Evolutionary conservation across 2,888 invertebrate species (phyloP).

Genomic region (Drosophila kambysellisi): DNA sequence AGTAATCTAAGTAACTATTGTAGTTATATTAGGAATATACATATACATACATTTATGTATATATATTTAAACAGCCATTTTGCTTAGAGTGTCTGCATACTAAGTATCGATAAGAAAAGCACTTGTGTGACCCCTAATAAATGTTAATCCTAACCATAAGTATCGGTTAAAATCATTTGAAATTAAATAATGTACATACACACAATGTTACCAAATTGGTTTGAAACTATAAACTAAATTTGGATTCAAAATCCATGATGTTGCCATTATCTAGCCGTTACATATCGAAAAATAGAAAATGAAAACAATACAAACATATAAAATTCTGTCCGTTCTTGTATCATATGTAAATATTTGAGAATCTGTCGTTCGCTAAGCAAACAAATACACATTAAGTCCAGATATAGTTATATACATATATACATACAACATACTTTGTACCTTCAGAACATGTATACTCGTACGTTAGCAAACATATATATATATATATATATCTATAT

Average conservation of each 20-base stretch:
- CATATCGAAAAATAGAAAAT: constrained; percentile 53
- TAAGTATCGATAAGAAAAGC: constrained; percentile 30
- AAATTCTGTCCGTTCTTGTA: constrained; percentile 20
- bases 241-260: constrained; percentile 54
- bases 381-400: constrained; percentile 7
- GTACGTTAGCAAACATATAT: constrained; percentile 16
- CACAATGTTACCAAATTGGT: constrained; percentile 64
- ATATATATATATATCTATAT: constrained; percentile 27
- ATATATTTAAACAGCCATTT: constrained; percentile 22
- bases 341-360: constrained; percentile 25
- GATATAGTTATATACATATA: constrained; percentile 3
- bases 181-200: constrained; percentile 20
- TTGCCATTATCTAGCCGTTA: constrained; percentile 74
- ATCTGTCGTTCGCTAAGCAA: constrained; percentile 37
- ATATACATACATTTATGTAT: constrained; percentile 6
- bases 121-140: constrained; percentile 25
- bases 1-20: constrained; percentile 23
- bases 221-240: constrained; percentile 46
- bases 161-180: constrained; percentile 58
- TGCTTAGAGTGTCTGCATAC: constrained; percentile 6
- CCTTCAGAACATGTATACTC: constrained; percentile 22
- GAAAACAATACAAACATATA: constrained; percentile 9
- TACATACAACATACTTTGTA: constrained; percentile 40
- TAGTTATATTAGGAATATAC: constrained; percentile 11
- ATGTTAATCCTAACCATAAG: constrained; percentile 41